Percentiles rank a stretch among this genome's conserved stretches.
Conservation (phyloP, 2,888 invertebrate species). For the Apeira syringaria region DNA sequence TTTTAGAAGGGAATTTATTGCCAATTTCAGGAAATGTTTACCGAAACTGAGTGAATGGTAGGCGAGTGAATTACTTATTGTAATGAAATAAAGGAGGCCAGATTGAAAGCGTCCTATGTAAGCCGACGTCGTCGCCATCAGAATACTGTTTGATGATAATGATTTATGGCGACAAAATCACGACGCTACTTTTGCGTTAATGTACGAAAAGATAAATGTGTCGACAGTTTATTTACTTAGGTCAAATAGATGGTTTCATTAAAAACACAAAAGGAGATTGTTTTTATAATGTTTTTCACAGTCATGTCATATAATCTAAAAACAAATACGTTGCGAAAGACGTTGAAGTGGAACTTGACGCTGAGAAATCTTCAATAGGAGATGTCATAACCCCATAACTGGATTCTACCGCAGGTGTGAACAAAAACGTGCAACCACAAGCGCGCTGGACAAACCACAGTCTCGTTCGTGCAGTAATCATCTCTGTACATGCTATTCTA, state of each 20-base stretch:
- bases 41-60: conserved; percentile 75
- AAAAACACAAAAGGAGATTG: conserved; percentile 37
- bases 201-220: conserved; percentile 74
- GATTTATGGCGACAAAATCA: conserved; percentile 77
- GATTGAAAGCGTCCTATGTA: conserved; percentile 80
- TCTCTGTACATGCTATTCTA: conserved; percentile 61
- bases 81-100: conserved; percentile 79
- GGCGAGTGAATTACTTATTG: conserved; percentile 80
- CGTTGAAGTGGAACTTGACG: conserved; percentile 20
- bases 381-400: conserved; percentile 46
- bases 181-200: conserved; percentile 73
- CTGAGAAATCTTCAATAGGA: conserved; percentile 35
- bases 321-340: conserved; percentile 32
- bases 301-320: conserved; percentile 29
- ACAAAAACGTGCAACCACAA: conserved; percentile 66
- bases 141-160: conserved; percentile 75
- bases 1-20: conserved; percentile 78
- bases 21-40: conserved; percentile 79
- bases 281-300: conserved; percentile 32
- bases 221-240: conserved; percentile 52
- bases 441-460: conserved; percentile 56
- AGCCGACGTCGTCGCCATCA: conserved; percentile 59
- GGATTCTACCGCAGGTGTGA: conserved; percentile 63
- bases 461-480: conserved; percentile 61
- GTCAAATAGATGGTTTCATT: conserved; percentile 41